Evolutionary conservation across 2,888 invertebrate genomes (phyloP).

Genomic region (Mythimna pallens): DNA sequence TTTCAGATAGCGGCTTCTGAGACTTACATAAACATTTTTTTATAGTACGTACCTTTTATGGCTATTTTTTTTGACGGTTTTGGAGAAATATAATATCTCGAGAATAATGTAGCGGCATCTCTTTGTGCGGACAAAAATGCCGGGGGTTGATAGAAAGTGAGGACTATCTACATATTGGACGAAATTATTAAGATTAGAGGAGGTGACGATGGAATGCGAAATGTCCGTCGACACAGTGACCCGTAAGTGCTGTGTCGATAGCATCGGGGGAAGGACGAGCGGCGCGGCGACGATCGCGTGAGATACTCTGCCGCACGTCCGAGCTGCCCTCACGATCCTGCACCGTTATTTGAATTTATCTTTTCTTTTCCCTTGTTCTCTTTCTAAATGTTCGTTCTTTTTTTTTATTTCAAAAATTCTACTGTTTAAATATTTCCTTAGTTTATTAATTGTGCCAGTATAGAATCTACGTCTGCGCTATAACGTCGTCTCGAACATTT

Average conservation of each 20-base stretch:
- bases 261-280: constrained; percentile 76
- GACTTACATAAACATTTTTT: constrained; percentile 55
- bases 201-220: constrained; percentile 74
- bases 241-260: constrained; percentile 68
- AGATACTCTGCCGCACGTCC: constrained; percentile 78
- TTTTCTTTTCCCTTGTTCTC: constrained; percentile 65
- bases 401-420: not conserved
- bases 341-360: constrained; percentile 76
- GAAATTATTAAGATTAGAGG: constrained; percentile 73
- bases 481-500: constrained; percentile 2
- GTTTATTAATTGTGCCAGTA: not conserved
- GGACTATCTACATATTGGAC: constrained; percentile 71
- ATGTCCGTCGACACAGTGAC: constrained; percentile 83
- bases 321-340: constrained; percentile 75
- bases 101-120: constrained; percentile 61
- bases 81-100: constrained; percentile 50
- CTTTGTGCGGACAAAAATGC: constrained; percentile 57
- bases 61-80: constrained; percentile 27
- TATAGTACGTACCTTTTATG: constrained; percentile 42
- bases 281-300: constrained; percentile 80
- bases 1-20: constrained; percentile 22
- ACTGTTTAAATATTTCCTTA: not conserved
- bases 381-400: constrained; percentile 51
- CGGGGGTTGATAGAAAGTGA: constrained; percentile 68
- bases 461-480: not conserved